Percentiles rank a stretch among this genome's conserved stretches.
Conservation (phyloP, 23 tunicate genomes). For the Trididemnum nubilum region DNA sequence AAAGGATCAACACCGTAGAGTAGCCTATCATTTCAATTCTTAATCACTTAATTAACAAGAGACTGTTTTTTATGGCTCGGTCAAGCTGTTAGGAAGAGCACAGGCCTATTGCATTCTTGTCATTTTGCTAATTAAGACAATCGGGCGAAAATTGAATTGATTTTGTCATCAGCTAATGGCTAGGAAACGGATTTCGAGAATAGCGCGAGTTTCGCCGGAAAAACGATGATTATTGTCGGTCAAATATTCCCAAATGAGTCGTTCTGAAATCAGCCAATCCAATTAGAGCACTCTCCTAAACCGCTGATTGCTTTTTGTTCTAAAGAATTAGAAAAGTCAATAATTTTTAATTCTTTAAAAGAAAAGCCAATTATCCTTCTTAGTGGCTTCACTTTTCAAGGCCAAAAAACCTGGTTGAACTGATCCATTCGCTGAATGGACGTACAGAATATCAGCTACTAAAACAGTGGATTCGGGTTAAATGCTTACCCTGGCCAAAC, state of each 20-base stretch:
- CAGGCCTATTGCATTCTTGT: background rate
- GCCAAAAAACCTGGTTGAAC: too few relatives aligned
- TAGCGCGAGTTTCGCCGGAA: background rate
- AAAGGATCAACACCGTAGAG: too few relatives aligned
- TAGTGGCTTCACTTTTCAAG: too few relatives aligned
- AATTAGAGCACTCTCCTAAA: conserved; percentile 16
- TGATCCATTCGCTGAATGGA: too few relatives aligned
- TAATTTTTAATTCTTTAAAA: conserved; percentile 1
- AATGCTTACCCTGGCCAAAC: too few relatives aligned
- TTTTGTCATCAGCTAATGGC: conserved; percentile 7
- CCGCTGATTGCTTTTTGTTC: conserved; percentile 5
- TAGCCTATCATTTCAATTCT: too few relatives aligned
- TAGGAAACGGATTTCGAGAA: conserved; percentile 26
- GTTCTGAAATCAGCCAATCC: conserved; percentile 18
- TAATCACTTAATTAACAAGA: too few relatives aligned
- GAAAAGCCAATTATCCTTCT: background rate
- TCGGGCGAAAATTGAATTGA: conserved; percentile 14
- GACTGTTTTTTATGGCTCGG: too few relatives aligned
- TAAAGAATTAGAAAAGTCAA: conserved; percentile 14
- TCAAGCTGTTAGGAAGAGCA: too few relatives aligned
- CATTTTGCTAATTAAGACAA: conserved; percentile 30
- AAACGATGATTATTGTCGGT: conserved; percentile 7
- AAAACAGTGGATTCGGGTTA: too few relatives aligned
- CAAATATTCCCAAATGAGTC: conserved; percentile 26
- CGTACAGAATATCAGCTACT: too few relatives aligned